These are phyloP conservation scores for Cynaeus angustus DNA, from an alignment of 2,888 invertebrate species.

Conservation along the genomic window DNA sequence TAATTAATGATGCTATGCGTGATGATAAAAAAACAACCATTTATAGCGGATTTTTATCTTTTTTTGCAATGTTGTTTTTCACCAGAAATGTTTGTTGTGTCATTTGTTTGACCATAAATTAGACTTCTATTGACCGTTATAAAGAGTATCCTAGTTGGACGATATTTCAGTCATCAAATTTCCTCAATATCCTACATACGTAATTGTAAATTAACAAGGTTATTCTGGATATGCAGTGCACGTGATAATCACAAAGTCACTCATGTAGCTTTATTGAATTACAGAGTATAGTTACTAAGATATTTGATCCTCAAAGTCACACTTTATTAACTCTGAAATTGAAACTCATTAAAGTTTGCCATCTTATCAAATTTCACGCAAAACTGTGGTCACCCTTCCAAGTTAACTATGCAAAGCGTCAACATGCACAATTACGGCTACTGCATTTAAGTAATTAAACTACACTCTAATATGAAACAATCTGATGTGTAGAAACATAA, in stretches of 20 bases:
- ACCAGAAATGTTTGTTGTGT: conserved; percentile 1
- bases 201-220: background rate
- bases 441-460: too few relatives aligned
- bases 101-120: background rate
- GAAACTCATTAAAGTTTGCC: background rate
- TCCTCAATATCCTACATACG: too few relatives aligned
- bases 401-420: background rate
- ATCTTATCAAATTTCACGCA: too few relatives aligned
- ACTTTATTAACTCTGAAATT: conserved; percentile 1
- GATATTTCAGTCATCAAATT: too few relatives aligned
- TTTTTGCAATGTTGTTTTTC: background rate
- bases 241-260: background rate
- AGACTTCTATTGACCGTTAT: too few relatives aligned
- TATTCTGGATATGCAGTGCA: background rate
- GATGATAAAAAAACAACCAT: background rate
- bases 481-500: background rate
- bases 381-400: background rate
- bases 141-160: too few relatives aligned
- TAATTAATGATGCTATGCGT: background rate
- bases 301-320: background rate
- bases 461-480: background rate
- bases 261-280: conserved; percentile 1
- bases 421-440: background rate
- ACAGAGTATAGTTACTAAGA: background rate
- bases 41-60: background rate